Evolutionary conservation across 2,797 vertebrate genomes (phyloP).

Genomic region (Trematomus bernacchii): DNA sequence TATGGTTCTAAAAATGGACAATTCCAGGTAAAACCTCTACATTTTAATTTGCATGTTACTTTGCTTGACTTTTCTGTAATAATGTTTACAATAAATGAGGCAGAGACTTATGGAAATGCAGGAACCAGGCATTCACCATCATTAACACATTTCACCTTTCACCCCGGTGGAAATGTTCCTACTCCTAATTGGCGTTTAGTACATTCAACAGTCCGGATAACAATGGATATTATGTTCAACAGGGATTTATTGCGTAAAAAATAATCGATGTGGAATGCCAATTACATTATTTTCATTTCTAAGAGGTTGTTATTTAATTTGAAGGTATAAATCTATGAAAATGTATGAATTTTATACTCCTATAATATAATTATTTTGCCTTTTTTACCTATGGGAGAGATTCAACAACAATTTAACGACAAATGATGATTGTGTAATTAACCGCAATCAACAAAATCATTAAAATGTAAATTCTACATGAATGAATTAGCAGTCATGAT

Average conservation of each 20-base stretch:
- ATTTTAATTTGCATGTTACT: background rate
- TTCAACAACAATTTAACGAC: no score
- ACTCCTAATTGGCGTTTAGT: background rate
- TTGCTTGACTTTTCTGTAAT: background rate
- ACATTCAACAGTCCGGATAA: conserved; percentile 4
- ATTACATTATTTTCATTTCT: conserved; percentile 6
- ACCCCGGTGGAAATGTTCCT: conserved; percentile 3
- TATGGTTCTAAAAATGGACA: background rate
- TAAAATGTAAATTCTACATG: background rate
- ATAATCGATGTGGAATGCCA: background rate
- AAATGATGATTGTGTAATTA: no score
- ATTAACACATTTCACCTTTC: conserved; percentile 36
- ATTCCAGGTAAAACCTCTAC: background rate
- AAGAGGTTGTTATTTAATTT: background rate
- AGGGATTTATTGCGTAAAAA: background rate
- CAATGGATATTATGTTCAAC: background rate
- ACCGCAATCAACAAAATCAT: background rate
- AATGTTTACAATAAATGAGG: conserved; percentile 15
- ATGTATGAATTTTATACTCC: no score
- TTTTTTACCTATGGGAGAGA: no score
- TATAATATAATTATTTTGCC: no score
- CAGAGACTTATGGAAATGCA: conserved; percentile 13
- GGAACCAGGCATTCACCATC: background rate
- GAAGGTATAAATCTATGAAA: background rate
- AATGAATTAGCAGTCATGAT: background rate